Conservation (phyloP, 2,888 invertebrate genomes). For the Apodemia mormo region DNA sequence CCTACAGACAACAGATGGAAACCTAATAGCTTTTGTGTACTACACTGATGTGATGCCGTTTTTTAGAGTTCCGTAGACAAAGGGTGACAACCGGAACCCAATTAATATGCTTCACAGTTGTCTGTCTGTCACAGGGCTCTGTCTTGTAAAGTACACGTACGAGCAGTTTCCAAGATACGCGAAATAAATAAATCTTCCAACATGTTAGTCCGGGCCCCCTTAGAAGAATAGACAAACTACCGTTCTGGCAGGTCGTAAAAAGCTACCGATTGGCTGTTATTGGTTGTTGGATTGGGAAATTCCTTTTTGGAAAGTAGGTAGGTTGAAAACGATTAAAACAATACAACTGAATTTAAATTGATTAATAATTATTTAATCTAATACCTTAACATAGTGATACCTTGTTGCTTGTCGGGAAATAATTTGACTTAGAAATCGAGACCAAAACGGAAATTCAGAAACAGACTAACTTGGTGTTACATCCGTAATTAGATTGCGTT, state of each 20-base stretch:
- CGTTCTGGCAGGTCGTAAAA: too few species aligned
- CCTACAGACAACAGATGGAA: not conserved
- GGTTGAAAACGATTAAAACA: too few species aligned
- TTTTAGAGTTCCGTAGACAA: not conserved
- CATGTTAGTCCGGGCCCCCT: too few species aligned
- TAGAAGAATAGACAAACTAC: too few species aligned
- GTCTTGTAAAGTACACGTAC: too few species aligned
- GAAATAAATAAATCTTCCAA: too few species aligned
- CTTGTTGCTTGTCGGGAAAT: not conserved
- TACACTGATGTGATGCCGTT: not conserved
- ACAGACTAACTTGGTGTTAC: constrained; percentile 1
- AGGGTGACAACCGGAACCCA: not conserved
- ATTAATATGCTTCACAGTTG: too few species aligned
- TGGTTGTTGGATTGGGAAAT: too few species aligned
- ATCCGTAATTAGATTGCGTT: not conserved
- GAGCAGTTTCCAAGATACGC: too few species aligned
- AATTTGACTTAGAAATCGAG: constrained; percentile 16
- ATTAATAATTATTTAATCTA: not conserved
- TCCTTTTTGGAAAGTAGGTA: too few species aligned
- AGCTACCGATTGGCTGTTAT: too few species aligned
- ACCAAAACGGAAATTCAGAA: constrained; percentile 4
- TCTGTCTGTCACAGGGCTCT: too few species aligned
- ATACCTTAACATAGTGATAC: not conserved
- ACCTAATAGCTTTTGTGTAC: not conserved
- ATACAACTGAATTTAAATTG: not conserved